phyloP scores from a whole-genome alignment of 2,888 invertebrate genomes.

The Perithous albicinctus region DNA sequence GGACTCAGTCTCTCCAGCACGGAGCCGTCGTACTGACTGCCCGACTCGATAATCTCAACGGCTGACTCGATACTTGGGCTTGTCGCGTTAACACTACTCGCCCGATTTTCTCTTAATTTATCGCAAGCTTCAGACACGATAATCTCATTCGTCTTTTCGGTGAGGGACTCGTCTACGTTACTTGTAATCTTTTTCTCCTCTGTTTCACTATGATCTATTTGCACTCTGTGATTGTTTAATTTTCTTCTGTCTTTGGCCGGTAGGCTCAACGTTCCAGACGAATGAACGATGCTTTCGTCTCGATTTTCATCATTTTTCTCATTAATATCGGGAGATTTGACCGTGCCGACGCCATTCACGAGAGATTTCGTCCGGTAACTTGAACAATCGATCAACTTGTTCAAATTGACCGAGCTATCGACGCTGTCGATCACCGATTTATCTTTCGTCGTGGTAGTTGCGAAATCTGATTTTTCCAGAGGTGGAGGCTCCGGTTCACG shows the following conservation, averaged over 20 bases:
- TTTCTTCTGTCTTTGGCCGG: slow-evolving; percentile 64
- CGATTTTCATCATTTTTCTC: slow-evolving; percentile 27
- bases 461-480: slow-evolving; percentile 75
- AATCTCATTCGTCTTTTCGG: slow-evolving; percentile 74
- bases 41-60: slow-evolving; percentile 80
- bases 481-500: slow-evolving; percentile 82
- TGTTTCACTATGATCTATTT: slow-evolving; percentile 23
- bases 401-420: background rate
- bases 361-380: background rate
- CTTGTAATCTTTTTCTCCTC: slow-evolving; percentile 29
- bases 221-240: slow-evolving; percentile 41
- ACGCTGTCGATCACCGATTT: slow-evolving; percentile 10
- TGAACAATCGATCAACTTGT: background rate
- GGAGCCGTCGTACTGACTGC: slow-evolving; percentile 82
- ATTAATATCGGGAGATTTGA: slow-evolving; percentile 36
- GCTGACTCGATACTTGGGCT: slow-evolving; percentile 70
- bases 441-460: slow-evolving; percentile 62
- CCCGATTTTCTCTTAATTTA: slow-evolving; percentile 83
- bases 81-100: slow-evolving; percentile 79
- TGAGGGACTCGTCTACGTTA: slow-evolving; percentile 39
- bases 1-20: slow-evolving; percentile 85
- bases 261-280: slow-evolving; percentile 39
- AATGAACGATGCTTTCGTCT: slow-evolving; percentile 12
- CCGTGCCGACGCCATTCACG: slow-evolving; percentile 57
- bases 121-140: slow-evolving; percentile 80